phyloP scores from a whole-genome alignment of 1,140 invertebrate genomes.

The Frieseomelitta varia region DNA sequence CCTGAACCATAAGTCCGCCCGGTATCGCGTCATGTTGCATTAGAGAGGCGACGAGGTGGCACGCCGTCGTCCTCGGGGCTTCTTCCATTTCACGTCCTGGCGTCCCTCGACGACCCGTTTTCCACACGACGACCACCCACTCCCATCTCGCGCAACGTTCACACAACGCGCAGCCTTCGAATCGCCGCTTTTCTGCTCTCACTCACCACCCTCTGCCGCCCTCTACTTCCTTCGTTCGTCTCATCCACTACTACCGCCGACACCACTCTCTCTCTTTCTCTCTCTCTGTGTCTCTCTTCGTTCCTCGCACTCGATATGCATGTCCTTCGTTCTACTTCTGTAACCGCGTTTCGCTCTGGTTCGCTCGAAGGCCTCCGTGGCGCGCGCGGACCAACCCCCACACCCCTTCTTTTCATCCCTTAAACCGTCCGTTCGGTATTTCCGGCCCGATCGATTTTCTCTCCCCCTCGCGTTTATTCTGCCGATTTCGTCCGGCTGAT shows the following conservation, averaged over 20 bases:
- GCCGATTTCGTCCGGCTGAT: neutral
- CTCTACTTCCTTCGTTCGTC: neutral
- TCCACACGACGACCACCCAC: conserved; percentile 26
- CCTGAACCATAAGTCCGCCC: conserved; percentile 46
- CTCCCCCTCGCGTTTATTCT: conserved; percentile 12
- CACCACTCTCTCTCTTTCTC: too few relatives aligned
- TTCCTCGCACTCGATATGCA: conserved; percentile 31
- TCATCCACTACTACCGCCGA: neutral
- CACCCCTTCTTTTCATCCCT: conserved; percentile 19
- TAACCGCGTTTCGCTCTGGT: conserved; percentile 50
- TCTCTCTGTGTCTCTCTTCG: neutral
- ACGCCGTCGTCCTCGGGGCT: conserved; percentile 67
- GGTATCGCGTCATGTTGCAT: conserved; percentile 73
- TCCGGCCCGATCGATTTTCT: conserved; percentile 34
- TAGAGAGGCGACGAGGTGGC: conserved; percentile 69
- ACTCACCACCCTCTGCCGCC: conserved; percentile 32
- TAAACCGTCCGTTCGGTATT: conserved; percentile 39
- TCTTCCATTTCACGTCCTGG: conserved; percentile 66
- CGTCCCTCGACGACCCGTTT: conserved; percentile 52
- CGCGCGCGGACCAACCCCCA: conserved; percentile 34
- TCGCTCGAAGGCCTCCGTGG: conserved; percentile 37
- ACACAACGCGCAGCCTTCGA: conserved; percentile 5
- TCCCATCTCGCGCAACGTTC: neutral
- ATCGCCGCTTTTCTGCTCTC: conserved; percentile 39
- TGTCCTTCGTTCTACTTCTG: conserved; percentile 48